Evolutionary conservation across 2,113 vertebrate genomes (phyloP).

Genomic region (Nothoprocta pentlandii): DNA sequence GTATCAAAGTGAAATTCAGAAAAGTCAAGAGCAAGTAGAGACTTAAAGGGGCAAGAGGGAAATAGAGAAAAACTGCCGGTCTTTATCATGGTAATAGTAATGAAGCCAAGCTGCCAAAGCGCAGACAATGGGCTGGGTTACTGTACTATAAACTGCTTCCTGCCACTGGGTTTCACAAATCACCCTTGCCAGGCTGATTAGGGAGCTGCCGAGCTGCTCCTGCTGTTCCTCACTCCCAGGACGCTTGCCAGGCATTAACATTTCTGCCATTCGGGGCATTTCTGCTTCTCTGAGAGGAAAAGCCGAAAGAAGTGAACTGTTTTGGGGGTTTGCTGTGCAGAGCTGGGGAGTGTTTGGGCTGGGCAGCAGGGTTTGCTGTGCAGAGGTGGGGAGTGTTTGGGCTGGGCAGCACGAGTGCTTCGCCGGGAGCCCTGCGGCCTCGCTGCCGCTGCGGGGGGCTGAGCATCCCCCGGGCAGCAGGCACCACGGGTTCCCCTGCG

Average conservation of each 20-base stretch:
- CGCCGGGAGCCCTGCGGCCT: neutral
- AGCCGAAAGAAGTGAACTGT: fast-evolving
- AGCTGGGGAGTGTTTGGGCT: neutral
- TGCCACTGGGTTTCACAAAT: neutral
- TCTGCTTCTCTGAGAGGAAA: neutral
- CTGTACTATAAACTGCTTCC: conserved; percentile 38
- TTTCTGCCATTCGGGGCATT: fast-evolving
- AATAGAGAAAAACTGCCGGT: neutral
- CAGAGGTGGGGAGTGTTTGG: fast-evolving
- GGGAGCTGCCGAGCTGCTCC: neutral
- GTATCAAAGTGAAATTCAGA: conserved; percentile 69
- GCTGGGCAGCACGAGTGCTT: no score
- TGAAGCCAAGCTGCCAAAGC: conserved; percentile 12
- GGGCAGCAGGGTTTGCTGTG: neutral
- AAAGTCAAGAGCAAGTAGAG: conserved; percentile 53
- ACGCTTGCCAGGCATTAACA: neutral
- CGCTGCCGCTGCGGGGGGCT: neutral
- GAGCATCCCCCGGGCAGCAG: neutral
- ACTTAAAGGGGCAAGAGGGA: conserved; percentile 58
- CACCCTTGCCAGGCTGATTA: neutral
- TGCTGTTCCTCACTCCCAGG: neutral
- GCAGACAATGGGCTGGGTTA: conserved; percentile 61
- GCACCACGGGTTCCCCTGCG: no score
- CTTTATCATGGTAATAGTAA: conserved; percentile 72
- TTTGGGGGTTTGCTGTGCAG: neutral